A percentile compares a stretch with the other conserved stretches of the same genome.
These are phyloP conservation scores for Nezara viridula DNA, from an alignment of 2,888 invertebrate species.

Conservation along the genomic window DNA sequence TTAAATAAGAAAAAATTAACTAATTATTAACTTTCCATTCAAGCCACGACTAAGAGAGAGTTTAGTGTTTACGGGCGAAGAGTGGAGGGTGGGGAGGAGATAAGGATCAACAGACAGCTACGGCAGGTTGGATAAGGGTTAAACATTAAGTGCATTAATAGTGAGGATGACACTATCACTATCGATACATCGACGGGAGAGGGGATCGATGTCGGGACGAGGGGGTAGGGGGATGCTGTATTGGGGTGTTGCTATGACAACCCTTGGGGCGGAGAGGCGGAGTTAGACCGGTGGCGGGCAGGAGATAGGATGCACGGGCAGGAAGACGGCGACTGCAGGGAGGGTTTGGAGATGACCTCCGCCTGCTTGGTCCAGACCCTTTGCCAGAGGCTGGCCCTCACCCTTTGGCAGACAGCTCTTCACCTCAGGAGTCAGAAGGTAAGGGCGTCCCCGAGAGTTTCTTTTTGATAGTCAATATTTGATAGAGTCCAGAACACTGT, in stretches of 20 bases:
- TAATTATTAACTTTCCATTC: no score
- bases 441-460: no score
- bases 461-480: no score
- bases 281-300: slow-evolving; percentile 27
- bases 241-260: slow-evolving; percentile 54
- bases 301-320: slow-evolving; percentile 38
- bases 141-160: slow-evolving; percentile 7
- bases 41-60: no score
- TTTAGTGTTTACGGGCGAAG: no score
- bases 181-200: slow-evolving; percentile 43
- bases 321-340: slow-evolving; percentile 61
- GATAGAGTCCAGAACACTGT: no score
- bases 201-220: slow-evolving; percentile 66
- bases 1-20: no score
- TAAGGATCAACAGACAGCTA: background rate
- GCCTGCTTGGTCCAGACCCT: slow-evolving; percentile 71
- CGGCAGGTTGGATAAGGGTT: slow-evolving; percentile 60
- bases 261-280: slow-evolving; percentile 48
- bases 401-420: slow-evolving; percentile 82
- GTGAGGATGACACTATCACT: background rate
- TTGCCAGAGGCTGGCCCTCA: slow-evolving; percentile 80
- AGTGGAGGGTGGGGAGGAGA: background rate
- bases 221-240: slow-evolving; percentile 55
- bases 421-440: slow-evolving; percentile 70
- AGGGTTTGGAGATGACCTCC: slow-evolving; percentile 65